These are phyloP conservation scores for Muricea muricata DNA, from an alignment of 92 coral and sea anemone species.

Conservation along the genomic window DNA sequence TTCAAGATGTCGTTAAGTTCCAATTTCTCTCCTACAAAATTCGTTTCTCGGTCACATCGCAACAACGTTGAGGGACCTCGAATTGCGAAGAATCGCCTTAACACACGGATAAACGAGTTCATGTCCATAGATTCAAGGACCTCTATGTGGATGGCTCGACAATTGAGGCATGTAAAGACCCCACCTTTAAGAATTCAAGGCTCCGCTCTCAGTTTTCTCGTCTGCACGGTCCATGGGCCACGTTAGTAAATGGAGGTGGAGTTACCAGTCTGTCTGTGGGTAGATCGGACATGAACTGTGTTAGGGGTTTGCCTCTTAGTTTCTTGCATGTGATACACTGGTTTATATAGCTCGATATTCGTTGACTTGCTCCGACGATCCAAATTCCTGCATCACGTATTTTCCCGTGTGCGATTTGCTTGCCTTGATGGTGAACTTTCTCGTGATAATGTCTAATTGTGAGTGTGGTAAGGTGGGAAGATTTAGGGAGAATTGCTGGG, in stretches of 20 bases:
- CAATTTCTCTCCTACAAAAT: too few relatives aligned
- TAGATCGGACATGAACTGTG: conserved; percentile 17
- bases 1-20: too few relatives aligned
- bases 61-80: conserved; percentile 15
- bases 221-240: not conserved
- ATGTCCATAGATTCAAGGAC: not conserved
- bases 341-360: not conserved
- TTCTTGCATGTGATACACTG: conserved; percentile 27
- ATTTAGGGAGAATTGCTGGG: conserved; percentile 54
- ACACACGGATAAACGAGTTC: not conserved
- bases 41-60: too few relatives aligned
- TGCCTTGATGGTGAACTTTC: conserved; percentile 56
- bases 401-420: conserved; percentile 49
- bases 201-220: conserved; percentile 7
- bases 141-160: conserved; percentile 30
- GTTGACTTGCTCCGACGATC: conserved; percentile 13
- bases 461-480: conserved; percentile 47
- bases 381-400: conserved; percentile 29
- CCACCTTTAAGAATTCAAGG: not conserved
- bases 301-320: conserved; percentile 2
- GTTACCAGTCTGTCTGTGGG: conserved; percentile 15
- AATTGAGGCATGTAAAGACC: conserved; percentile 23
- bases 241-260: not conserved
- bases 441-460: conserved; percentile 42
- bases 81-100: conserved; percentile 9